Evolutionary conservation across 2,888 invertebrate genomes (phyloP), one percentile per base, ranked within the genome.

Genomic region (Branchipolynoe longqiensis): DNA sequence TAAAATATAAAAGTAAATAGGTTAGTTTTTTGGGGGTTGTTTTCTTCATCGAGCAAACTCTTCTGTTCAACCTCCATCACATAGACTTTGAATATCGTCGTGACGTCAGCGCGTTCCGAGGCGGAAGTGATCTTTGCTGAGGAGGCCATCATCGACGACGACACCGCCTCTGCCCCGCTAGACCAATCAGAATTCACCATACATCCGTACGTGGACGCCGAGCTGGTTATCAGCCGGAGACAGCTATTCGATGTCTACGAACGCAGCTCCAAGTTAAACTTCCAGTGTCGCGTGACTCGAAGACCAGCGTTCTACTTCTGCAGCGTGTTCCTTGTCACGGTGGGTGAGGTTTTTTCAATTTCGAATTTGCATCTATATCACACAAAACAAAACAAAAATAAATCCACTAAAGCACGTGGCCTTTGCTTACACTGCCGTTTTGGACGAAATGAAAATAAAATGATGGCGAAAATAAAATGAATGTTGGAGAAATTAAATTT

Each of bases 161-260:
- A 48, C 22, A 78, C 41, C 28, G 48, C 25, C 0, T 12, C 12
- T 4, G 48, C 25, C 28, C 48, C 48, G 31, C 25, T 12, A 14
- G 78, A 78, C 78, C 48, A 48, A 78, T 41, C 41, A 54, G 78
- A 78, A 48, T 78, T 78, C 54, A 78, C 14, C 4, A 31, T 78
- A 31, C 54, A 78, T 78, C 48, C 25, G 28, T 48, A 78, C 25
- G 78, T 78, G 6, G 78, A 78, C 1, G 78, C 48, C 0, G 1
- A n/a, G 54, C 25, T 28, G n/a, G 22, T 28, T 22, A 12, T 22
- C 18, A 31, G 78, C 1, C 18, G 48, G 41, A 31, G n/a, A 8
- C 25, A n/a, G 2, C 28, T 25, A n/a, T n/a, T 25, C 18, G 78
- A 78, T 22, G 14, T 40, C 33, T 48, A 54, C 12, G n/a, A 40